Evolutionary conservation across 2,888 invertebrate species (phyloP).

Genomic region (Coenonympha glycerion): DNA sequence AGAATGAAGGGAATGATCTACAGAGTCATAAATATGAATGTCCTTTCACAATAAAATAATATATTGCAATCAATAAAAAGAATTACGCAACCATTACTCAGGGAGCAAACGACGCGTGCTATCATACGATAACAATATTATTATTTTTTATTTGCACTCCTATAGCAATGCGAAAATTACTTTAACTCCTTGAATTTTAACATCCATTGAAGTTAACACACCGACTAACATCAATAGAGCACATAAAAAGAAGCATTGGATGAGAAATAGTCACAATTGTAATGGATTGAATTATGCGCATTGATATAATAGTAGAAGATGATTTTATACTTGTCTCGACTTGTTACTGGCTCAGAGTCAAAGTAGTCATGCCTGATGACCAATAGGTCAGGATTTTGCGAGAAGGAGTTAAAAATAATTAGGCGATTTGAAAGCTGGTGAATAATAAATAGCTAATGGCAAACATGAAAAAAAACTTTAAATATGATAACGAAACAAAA

Average conservation of each 20-base stretch:
- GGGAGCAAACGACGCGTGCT: slow-evolving; percentile 25
- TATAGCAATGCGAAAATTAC: not conserved
- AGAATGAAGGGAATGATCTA: not conserved
- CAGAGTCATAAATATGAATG: slow-evolving; percentile 2
- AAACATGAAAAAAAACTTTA: too few species aligned
- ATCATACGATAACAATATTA: slow-evolving; percentile 26
- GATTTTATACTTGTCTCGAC: slow-evolving; percentile 43
- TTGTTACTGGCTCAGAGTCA: slow-evolving; percentile 35
- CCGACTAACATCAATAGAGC: not conserved
- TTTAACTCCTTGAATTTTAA: not conserved
- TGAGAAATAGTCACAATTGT: not conserved
- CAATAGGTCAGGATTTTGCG: slow-evolving; percentile 4
- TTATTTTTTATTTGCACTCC: slow-evolving; percentile 13
- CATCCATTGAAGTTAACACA: not conserved
- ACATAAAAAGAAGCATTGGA: slow-evolving; percentile 19
- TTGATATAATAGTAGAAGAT: slow-evolving; percentile 20
- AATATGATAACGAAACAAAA: too few species aligned
- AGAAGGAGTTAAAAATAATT: slow-evolving; percentile 8
- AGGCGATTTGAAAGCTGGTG: slow-evolving; percentile 4
- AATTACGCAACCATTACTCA: slow-evolving; percentile 32
- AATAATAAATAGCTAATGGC: not conserved
- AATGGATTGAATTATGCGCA: not conserved
- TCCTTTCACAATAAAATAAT: slow-evolving; percentile 14
- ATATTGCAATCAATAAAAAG: slow-evolving; percentile 16
- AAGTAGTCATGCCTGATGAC: slow-evolving; percentile 8